These are phyloP conservation scores for Amblyraja radiata DNA, from an alignment of 2,797 vertebrate species.

Conservation along the genomic window DNA sequence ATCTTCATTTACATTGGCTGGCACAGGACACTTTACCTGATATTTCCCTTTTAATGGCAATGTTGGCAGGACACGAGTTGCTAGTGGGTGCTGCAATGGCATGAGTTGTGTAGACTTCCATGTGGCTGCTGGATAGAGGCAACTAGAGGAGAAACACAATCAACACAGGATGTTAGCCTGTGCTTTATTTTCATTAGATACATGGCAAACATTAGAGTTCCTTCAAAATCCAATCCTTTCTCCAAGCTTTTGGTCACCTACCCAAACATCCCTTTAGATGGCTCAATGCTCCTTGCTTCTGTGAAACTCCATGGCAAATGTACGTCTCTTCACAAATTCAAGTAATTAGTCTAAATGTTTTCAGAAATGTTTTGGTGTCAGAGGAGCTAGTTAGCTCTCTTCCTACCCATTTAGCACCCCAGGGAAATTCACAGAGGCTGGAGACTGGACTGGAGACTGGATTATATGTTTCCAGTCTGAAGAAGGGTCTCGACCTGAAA, in stretches of 20 bases:
- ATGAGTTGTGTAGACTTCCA: conserved; percentile 85
- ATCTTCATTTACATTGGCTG: background rate
- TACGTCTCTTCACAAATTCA: background rate
- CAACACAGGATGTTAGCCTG: too few relatives aligned
- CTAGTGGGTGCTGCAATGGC: conserved; percentile 84
- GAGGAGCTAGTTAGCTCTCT: background rate
- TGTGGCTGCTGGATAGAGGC: conserved; percentile 88
- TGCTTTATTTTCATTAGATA: background rate
- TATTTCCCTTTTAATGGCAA: conserved; percentile 87
- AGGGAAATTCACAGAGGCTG: background rate
- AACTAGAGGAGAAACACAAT: conserved; percentile 59
- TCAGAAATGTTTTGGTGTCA: background rate
- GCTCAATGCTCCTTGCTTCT: too few relatives aligned
- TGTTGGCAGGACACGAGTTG: conserved; percentile 91
- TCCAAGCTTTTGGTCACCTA: background rate
- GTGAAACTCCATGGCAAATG: background rate
- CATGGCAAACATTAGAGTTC: background rate
- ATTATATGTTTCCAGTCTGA: too few relatives aligned
- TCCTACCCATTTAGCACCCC: too few relatives aligned
- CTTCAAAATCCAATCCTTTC: background rate
- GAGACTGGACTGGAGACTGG: too few relatives aligned
- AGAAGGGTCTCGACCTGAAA: too few relatives aligned
- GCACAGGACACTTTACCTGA: conserved; percentile 61
- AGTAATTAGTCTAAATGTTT: background rate
- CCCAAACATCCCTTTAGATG: background rate